phyloP scores from a whole-genome alignment of 2,888 invertebrate genomes.

The Linnaemya tessellans region DNA sequence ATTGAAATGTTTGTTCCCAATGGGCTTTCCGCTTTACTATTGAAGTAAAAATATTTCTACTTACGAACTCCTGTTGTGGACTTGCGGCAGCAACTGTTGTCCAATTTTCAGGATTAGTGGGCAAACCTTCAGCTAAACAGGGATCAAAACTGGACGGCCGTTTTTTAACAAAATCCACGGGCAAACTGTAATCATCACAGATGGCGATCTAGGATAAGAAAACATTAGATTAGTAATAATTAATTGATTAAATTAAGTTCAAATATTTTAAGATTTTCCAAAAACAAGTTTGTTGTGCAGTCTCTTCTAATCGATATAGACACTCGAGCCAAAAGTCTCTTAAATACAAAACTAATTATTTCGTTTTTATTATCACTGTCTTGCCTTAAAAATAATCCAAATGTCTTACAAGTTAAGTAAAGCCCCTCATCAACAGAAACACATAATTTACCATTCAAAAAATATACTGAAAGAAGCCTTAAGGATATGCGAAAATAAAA shows the following conservation, averaged over 20 bases:
- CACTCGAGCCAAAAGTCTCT: neutral
- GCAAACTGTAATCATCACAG: constrained; percentile 94
- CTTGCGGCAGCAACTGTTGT: constrained; percentile 81
- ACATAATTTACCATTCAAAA: constrained; percentile 53
- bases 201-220: constrained; percentile 88
- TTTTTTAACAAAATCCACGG: constrained; percentile 91
- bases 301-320: too few relatives aligned
- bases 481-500: constrained; percentile 17
- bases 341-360: constrained; percentile 6
- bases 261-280: constrained; percentile 5
- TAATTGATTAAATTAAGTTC: neutral
- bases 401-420: constrained; percentile 64
- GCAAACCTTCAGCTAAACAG: constrained; percentile 86
- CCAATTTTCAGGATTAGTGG: constrained; percentile 83
- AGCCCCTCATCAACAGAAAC: constrained; percentile 21
- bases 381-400: constrained; percentile 44
- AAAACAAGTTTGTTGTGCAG: too few relatives aligned
- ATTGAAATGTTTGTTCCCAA: too few relatives aligned
- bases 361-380: constrained; percentile 33
- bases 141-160: constrained; percentile 87
- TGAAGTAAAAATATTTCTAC: constrained; percentile 71
- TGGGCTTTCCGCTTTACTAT: neutral
- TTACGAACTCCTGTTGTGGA: constrained; percentile 83
- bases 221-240: neutral
- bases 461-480: constrained; percentile 38